A percentile compares a stretch with the other conserved stretches of the same genome.
These are phyloP conservation scores for Holothuria scabra DNA, from an alignment of 53 echinoderm and acorn worm species.

Conservation along the genomic window DNA sequence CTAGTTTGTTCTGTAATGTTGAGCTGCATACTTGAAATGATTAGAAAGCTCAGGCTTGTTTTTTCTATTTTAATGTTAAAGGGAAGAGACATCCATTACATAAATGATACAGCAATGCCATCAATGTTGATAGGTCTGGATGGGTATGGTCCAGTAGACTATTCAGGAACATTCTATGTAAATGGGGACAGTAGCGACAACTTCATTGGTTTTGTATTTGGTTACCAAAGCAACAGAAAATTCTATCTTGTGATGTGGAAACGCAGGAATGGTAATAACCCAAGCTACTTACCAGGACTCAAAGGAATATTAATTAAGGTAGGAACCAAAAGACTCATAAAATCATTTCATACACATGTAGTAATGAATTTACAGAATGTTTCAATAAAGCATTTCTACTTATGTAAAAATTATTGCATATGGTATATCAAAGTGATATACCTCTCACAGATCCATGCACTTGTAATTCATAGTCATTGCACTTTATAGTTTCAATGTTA, in stretches of 20 bases:
- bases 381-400: too few species aligned
- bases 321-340: background rate
- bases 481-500: too few species aligned
- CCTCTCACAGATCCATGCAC: too few species aligned
- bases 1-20: too few species aligned
- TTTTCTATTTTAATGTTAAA: background rate
- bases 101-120: constrained; percentile 71
- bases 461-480: too few species aligned
- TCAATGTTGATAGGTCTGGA: constrained; percentile 72
- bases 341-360: background rate
- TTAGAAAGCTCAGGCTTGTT: too few species aligned
- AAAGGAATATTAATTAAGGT: constrained; percentile 95
- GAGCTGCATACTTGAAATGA: too few species aligned
- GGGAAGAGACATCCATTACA: constrained; percentile 83
- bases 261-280: constrained; percentile 73
- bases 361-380: background rate
- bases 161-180: constrained; percentile 78
- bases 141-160: constrained; percentile 78
- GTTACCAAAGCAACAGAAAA: constrained; percentile 91
- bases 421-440: too few species aligned
- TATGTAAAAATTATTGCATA: too few species aligned
- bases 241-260: constrained; percentile 97
- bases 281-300: constrained; percentile 68
- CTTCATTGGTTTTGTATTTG: constrained; percentile 94
- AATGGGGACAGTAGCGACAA: constrained; percentile 73